Evolutionary conservation across 2,888 invertebrate species (phyloP).

Genomic region (Amphipyra berbera): DNA sequence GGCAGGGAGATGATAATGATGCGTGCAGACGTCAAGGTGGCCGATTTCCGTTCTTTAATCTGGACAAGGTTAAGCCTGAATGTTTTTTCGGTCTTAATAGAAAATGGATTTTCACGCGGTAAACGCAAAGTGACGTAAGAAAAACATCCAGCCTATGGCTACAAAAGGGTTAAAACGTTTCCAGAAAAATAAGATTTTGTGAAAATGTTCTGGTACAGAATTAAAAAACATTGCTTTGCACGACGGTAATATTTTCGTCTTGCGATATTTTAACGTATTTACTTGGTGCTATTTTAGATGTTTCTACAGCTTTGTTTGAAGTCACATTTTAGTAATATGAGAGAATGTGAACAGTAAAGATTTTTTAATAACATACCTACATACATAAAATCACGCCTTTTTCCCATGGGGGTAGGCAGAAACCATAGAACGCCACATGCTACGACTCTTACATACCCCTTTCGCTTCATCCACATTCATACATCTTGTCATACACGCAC

Average conservation of each 20-base stretch:
- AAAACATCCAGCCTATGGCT: conserved; percentile 4
- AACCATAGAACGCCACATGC: no score
- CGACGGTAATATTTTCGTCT: conserved; percentile 1
- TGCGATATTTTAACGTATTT: neutral
- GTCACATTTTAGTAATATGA: no score
- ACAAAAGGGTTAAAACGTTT: conserved; percentile 24
- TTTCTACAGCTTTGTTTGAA: neutral
- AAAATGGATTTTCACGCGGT: conserved; percentile 12
- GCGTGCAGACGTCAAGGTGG: no score
- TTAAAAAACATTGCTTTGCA: conserved; percentile 20
- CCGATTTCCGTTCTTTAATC: neutral
- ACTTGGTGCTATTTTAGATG: neutral
- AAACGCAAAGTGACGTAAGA: neutral
- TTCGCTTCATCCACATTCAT: no score
- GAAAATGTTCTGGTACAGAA: conserved; percentile 13
- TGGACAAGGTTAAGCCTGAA: neutral
- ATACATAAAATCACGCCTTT: no score
- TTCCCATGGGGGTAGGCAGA: no score
- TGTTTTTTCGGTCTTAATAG: neutral
- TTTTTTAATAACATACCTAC: no score
- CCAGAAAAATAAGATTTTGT: conserved; percentile 14
- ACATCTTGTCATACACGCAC: no score
- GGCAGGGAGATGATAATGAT: no score
- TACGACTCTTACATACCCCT: no score
- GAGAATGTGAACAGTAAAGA: no score